phyloP scores from a whole-genome alignment of 2,888 invertebrate species.

The Meghimatium bilineatum region DNA sequence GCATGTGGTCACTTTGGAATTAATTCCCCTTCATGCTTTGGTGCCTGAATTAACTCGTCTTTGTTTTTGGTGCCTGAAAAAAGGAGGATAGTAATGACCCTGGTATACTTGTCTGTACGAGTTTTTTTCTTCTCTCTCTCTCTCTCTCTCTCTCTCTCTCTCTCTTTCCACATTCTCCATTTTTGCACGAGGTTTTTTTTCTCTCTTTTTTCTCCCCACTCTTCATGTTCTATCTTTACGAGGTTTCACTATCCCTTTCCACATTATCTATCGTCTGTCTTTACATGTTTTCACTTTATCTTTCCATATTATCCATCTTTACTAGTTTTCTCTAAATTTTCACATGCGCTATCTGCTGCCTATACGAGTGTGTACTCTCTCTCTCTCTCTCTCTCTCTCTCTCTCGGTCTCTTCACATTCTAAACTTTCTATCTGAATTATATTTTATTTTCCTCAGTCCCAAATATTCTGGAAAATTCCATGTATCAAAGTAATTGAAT shows the following conservation, averaged over 20 bases:
- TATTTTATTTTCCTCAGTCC: background rate
- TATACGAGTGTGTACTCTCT: background rate
- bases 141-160: slow-evolving; percentile 48
- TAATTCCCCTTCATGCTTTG: too few species aligned
- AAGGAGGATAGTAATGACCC: too few species aligned
- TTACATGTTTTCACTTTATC: background rate
- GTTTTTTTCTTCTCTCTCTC: slow-evolving; percentile 9
- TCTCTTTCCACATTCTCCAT: slow-evolving; percentile 4
- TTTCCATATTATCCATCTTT: background rate
- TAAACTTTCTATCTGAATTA: background rate
- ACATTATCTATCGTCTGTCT: background rate
- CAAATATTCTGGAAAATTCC: background rate
- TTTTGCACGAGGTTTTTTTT: background rate
- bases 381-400: background rate
- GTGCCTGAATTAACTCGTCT: too few species aligned
- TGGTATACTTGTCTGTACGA: too few species aligned
- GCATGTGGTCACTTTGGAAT: too few species aligned
- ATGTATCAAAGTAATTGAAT: background rate
- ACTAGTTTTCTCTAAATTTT: background rate
- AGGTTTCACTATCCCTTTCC: background rate
- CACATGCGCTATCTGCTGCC: background rate
- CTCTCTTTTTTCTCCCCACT: background rate
- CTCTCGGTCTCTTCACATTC: background rate
- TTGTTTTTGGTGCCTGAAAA: too few species aligned
- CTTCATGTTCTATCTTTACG: background rate